Evolutionary conservation across 2,797 vertebrate species (phyloP).

Genomic region (Thaleichthys pacificus): DNA sequence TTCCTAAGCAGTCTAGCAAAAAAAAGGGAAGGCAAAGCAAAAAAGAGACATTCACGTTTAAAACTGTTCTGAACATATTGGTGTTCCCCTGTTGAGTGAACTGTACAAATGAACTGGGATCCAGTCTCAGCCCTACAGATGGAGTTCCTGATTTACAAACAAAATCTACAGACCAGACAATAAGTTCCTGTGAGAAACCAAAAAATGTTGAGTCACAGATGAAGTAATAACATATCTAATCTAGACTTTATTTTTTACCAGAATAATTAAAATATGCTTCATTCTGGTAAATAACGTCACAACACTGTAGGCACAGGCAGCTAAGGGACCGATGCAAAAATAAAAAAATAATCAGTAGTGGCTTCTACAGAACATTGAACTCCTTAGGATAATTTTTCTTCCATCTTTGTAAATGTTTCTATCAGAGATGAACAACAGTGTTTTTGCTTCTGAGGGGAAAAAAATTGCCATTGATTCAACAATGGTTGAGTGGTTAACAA

Average conservation of each 20-base stretch:
- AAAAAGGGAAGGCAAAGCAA: constrained; percentile 33
- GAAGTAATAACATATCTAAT: background rate
- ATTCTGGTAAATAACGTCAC: background rate
- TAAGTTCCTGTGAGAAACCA: background rate
- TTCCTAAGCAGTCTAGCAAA: constrained; percentile 40
- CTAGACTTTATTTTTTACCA: background rate
- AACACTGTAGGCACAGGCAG: constrained; percentile 2
- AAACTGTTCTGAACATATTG: constrained; percentile 38
- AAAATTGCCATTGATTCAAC: background rate
- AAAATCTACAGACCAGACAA: background rate
- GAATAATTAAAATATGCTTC: background rate
- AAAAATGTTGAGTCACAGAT: background rate
- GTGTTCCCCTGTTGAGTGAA: constrained; percentile 36
- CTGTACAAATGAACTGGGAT: constrained; percentile 35
- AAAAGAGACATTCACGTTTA: constrained; percentile 43
- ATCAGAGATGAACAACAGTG: constrained; percentile 5
- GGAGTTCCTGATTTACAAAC: constrained; percentile 5
- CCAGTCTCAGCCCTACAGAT: constrained; percentile 27
- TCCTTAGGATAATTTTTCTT: background rate
- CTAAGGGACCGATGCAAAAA: background rate
- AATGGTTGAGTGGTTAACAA: constrained; percentile 22
- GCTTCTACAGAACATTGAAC: background rate
- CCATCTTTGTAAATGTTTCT: constrained; percentile 29
- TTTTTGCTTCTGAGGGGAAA: constrained; percentile 37
- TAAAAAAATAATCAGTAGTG: background rate